phyloP scores from a whole-genome alignment of 2,797 vertebrate species.

The Scomberomorus guttatus region DNA sequence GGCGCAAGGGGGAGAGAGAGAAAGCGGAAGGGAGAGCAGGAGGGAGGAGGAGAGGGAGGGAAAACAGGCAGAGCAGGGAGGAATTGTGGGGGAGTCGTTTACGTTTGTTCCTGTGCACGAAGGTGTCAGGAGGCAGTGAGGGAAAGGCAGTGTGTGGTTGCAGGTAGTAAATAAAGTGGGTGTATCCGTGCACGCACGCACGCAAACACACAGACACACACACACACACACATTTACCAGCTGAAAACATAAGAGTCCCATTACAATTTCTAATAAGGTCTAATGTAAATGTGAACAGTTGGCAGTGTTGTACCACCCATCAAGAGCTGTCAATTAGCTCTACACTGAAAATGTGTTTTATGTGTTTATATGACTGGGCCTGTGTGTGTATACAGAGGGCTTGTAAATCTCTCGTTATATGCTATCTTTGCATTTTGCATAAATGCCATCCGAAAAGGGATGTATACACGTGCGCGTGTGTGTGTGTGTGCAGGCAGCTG shows the following conservation, averaged over 20 bases:
- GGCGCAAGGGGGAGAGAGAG: constrained; percentile 47
- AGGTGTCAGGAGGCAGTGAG: constrained; percentile 57
- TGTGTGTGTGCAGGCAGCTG: constrained; percentile 44
- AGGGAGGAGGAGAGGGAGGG: constrained; percentile 21
- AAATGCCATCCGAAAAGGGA: constrained; percentile 55
- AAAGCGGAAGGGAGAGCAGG: constrained; percentile 1
- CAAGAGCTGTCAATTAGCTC: constrained; percentile 69
- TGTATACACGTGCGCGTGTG: not conserved
- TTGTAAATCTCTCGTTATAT: constrained; percentile 64
- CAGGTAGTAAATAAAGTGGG: constrained; percentile 60
- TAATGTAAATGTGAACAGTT: constrained; percentile 74
- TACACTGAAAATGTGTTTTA: constrained; percentile 59
- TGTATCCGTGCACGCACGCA: constrained; percentile 4
- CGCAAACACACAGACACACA: constrained; percentile 31
- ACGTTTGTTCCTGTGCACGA: constrained; percentile 59
- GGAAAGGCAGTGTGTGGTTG: constrained; percentile 46
- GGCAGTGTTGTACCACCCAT: constrained; percentile 61
- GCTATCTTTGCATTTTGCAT: constrained; percentile 64
- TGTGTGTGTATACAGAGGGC: constrained; percentile 32
- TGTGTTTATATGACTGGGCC: constrained; percentile 50
- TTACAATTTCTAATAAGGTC: constrained; percentile 76
- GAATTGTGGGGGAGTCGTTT: constrained; percentile 59
- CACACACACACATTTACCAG: constrained; percentile 47
- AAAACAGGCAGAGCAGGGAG: constrained; percentile 43
- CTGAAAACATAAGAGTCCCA: constrained; percentile 61